phyloP scores from a whole-genome alignment of 2,797 vertebrate species.

The Liasis olivaceus region DNA sequence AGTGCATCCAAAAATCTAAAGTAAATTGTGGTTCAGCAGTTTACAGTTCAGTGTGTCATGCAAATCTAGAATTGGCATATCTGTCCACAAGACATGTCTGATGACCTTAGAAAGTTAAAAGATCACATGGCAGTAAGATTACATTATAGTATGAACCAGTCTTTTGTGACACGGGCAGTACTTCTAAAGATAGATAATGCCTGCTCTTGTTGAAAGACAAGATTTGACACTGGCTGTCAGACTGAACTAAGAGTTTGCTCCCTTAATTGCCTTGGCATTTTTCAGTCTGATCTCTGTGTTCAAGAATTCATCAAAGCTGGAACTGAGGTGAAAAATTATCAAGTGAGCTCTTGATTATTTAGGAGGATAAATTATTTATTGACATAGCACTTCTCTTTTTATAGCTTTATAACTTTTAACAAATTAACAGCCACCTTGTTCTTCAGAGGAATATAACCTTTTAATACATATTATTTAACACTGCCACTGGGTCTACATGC shows the following conservation, averaged over 20 bases:
- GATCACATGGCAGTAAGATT: neutral
- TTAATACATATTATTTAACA: neutral
- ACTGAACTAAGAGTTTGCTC: neutral
- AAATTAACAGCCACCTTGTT: neutral
- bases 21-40: neutral
- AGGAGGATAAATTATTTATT: conserved; percentile 5
- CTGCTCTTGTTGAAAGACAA: neutral
- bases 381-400: neutral
- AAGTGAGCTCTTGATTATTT: neutral
- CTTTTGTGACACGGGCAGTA: neutral
- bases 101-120: neutral
- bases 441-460: neutral
- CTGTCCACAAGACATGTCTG: neutral
- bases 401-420: neutral
- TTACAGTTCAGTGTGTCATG: neutral
- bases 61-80: neutral
- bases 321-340: neutral
- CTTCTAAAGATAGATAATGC: neutral
- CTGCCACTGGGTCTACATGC: neutral
- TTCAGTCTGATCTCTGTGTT: neutral
- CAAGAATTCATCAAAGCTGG: neutral
- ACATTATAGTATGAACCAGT: neutral
- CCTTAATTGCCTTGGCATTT: neutral
- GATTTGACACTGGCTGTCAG: neutral
- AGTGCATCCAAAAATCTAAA: neutral